Conservation (phyloP, 2,888 invertebrate species). For the Lordiphosa fenestrarum region DNA sequence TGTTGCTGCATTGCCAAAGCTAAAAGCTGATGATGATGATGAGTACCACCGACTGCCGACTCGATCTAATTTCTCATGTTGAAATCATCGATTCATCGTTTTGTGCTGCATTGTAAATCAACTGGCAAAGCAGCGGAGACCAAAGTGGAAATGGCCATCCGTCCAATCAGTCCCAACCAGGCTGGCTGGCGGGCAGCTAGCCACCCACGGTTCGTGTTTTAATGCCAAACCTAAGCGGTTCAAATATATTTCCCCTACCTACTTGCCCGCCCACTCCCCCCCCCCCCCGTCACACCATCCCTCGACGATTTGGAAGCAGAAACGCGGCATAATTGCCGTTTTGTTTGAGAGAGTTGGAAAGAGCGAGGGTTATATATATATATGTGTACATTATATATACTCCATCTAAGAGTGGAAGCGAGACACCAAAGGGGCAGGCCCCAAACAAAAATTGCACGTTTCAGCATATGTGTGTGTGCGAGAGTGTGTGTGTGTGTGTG, state of each 20-base stretch:
- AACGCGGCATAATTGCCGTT: constrained; percentile 75
- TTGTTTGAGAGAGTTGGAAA: constrained; percentile 43
- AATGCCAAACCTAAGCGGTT: constrained; percentile 71
- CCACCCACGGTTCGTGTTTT: constrained; percentile 48
- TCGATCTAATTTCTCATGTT: constrained; percentile 77
- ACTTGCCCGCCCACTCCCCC: background rate
- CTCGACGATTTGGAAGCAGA: constrained; percentile 62
- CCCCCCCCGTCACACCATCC: background rate
- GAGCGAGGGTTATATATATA: constrained; percentile 14
- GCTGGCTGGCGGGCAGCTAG: constrained; percentile 12
- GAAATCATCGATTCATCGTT: constrained; percentile 75
- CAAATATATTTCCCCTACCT: constrained; percentile 73
- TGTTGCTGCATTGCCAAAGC: constrained; percentile 29
- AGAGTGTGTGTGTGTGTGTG: constrained; percentile 19
- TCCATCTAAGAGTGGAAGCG: constrained; percentile 10
- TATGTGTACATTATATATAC: too few relatives aligned
- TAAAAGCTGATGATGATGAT: constrained; percentile 51
- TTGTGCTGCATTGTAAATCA: constrained; percentile 65
- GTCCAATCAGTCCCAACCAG: constrained; percentile 56
- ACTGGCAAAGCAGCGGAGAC: constrained; percentile 48
- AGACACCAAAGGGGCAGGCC: constrained; percentile 23
- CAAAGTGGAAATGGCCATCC: constrained; percentile 28
- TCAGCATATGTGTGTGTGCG: constrained; percentile 37
- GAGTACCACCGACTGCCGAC: constrained; percentile 47
- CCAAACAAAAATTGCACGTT: constrained; percentile 63